phyloP scores from a whole-genome alignment of 1,140 invertebrate species.

The Zelostemma sp. region DNA sequence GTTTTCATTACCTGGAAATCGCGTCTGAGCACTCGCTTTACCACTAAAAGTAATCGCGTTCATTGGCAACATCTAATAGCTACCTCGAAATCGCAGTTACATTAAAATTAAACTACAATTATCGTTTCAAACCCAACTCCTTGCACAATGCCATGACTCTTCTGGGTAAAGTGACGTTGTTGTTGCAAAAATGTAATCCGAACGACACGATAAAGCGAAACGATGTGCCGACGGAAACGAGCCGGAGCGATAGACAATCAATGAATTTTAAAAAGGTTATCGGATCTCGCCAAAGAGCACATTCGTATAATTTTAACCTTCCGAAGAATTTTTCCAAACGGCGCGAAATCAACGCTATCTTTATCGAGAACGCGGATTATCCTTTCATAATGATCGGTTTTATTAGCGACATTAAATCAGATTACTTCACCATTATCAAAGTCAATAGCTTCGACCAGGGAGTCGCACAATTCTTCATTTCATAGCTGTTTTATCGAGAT shows the following conservation, averaged over 20 bases:
- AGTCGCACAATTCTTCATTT: constrained; percentile 3
- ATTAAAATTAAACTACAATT: neutral
- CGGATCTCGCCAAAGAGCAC: constrained; percentile 18
- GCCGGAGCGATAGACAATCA: constrained; percentile 40
- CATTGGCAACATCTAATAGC: neutral
- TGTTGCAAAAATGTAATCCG: constrained; percentile 39
- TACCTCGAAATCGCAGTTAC: constrained; percentile 3
- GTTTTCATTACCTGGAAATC: neutral
- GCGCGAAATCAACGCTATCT: constrained; percentile 15
- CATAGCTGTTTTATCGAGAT: constrained; percentile 1
- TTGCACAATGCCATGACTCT: neutral
- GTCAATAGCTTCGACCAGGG: neutral
- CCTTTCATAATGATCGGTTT: no score
- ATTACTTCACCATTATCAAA: neutral
- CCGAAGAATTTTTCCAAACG: constrained; percentile 19
- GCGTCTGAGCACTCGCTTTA: neutral
- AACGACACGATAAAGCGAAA: constrained; percentile 41
- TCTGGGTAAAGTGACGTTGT: constrained; percentile 18
- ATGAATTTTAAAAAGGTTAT: constrained; percentile 33
- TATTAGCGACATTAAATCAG: neutral
- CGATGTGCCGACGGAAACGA: constrained; percentile 36
- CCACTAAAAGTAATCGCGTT: neutral
- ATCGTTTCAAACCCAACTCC: no score
- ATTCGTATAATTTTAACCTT: constrained; percentile 12
- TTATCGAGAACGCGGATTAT: constrained; percentile 31